phyloP scores from a whole-genome alignment of 2,113 vertebrate genomes.

The Cranoglanis bouderius region DNA sequence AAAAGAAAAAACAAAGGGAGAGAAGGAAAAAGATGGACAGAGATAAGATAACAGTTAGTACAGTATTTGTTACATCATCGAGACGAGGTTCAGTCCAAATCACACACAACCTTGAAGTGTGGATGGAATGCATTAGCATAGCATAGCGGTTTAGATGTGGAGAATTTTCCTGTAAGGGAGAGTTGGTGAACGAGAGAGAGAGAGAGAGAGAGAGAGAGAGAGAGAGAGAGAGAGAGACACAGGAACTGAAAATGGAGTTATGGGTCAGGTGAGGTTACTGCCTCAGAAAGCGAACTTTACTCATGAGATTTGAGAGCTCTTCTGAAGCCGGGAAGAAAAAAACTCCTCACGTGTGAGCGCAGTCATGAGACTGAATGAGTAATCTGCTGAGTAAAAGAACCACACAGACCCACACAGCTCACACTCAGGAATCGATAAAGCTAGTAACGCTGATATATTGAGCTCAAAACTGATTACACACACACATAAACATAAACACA shows the following conservation, averaged over 20 bases:
- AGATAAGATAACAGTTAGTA: background rate
- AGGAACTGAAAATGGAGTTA: background rate
- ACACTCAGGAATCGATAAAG: background rate
- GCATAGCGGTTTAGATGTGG: background rate
- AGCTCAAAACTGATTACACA: background rate
- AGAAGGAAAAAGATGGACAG: background rate
- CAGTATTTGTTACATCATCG: background rate
- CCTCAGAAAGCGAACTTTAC: background rate
- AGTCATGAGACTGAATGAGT: conserved; percentile 19
- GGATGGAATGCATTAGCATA: background rate
- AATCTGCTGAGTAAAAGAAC: background rate
- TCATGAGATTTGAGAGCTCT: background rate
- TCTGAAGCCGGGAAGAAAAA: background rate
- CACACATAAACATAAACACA: background rate
- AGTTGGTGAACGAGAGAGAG: background rate
- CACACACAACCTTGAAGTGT: background rate
- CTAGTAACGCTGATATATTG: background rate
- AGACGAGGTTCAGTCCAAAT: background rate
- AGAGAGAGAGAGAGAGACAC: background rate
- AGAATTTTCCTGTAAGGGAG: background rate
- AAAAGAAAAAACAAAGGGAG: background rate
- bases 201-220: background rate
- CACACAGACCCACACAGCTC: background rate
- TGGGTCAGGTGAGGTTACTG: conserved; percentile 1
- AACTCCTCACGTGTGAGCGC: background rate